Conservation (phyloP, 2,888 invertebrate genomes). For the Balanococcus diminutus region DNA sequence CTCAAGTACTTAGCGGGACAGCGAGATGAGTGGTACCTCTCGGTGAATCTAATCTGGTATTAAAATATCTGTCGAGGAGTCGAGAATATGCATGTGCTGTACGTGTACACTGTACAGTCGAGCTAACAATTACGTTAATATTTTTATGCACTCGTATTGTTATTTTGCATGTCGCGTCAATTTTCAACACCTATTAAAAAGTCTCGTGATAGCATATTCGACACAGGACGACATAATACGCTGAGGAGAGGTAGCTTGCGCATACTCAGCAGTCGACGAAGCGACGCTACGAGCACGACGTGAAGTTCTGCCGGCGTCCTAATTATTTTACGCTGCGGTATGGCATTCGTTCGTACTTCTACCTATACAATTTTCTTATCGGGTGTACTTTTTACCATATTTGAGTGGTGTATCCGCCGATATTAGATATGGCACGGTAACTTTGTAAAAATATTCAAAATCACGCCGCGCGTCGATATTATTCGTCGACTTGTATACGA, state of each 20-base stretch:
- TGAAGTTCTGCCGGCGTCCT: neutral
- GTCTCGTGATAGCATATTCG: neutral
- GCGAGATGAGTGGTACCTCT: too few species aligned
- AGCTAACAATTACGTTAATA: too few species aligned
- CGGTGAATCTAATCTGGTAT: too few species aligned
- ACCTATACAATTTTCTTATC: neutral
- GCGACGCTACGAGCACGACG: neutral
- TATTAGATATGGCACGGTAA: constrained; percentile 16
- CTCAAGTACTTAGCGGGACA: too few species aligned
- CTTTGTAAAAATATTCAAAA: constrained; percentile 26
- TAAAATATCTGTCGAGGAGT: too few species aligned
- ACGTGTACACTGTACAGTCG: too few species aligned
- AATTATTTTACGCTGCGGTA: neutral
- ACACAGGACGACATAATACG: neutral
- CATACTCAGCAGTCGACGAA: too few species aligned
- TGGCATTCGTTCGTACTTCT: neutral
- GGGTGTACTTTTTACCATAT: neutral
- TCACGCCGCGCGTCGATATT: constrained; percentile 8
- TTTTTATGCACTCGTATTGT: too few species aligned
- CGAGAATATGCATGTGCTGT: too few species aligned
- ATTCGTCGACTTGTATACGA: neutral
- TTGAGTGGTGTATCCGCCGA: neutral
- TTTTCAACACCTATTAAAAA: neutral
- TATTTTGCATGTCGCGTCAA: neutral
- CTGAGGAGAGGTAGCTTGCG: neutral